Evolutionary conservation across 2,113 vertebrate species (phyloP), one percentile per base, ranked within the genome.

Genomic region (Chionodraco myersi): DNA sequence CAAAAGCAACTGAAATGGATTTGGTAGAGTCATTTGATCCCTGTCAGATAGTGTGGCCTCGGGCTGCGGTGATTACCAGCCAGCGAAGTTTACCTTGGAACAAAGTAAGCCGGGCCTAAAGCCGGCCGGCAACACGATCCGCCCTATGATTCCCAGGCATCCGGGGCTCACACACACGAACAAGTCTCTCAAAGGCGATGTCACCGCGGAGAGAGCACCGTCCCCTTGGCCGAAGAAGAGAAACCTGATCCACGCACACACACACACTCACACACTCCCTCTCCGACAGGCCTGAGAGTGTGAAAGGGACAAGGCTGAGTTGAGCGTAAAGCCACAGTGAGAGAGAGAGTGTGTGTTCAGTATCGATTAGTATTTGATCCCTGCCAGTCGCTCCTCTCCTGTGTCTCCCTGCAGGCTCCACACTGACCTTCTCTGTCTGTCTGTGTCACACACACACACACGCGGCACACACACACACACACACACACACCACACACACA

Each of bases 291-390:
- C 73, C 54, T n/a, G 2, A 61, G 77, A 81, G 86, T 93, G 91
- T 86, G 79, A 89, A 82, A 86, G 82, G 84, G 75, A 89, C 91
- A 80, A 53, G 82, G 56, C 80, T 68, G 88, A 85, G 85, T 88
- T 79, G 77, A 87, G 78, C 58, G 77, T 86, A 75, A 67, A 54
- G 63, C 75, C 79, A 60, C 68, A 59, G 51, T 2, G 62, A 61
- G 83, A 74, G 72, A 65, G 74, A 16, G 87, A 72, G 82, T 67
- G 82, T 72, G 78, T 83, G 75, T 82, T 80, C 44, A 23, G 52
- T 88, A 93, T 94, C 68, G 92, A 94, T 94, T 87, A 87, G 89
- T 88, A 94, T 89, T 91, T 93, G 93, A 93, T 92, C 88, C 84
- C 80, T 86, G 76, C 86, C 87, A 76, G 86, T 90, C 75, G 26